Evolutionary conservation across 2,797 vertebrate species (phyloP).

Genomic region (Antrozous pallidus): DNA sequence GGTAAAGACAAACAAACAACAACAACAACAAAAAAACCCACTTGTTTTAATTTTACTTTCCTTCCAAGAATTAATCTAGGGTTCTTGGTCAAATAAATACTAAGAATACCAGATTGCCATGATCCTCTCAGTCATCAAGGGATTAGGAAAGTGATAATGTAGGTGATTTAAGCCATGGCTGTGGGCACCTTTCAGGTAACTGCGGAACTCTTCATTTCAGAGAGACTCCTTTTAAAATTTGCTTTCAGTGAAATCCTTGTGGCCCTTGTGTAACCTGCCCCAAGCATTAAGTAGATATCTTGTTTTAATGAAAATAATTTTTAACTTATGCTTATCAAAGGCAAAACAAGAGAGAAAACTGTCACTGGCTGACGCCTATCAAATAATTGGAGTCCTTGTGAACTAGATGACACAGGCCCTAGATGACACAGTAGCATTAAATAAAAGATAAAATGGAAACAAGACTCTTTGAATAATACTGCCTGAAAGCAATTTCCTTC

Average conservation of each 20-base stretch:
- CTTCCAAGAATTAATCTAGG: background rate
- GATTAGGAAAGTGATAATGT: background rate
- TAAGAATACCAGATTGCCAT: background rate
- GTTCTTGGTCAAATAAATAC: background rate
- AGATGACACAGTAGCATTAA: slow-evolving; percentile 69
- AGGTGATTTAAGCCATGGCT: background rate
- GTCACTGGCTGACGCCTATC: slow-evolving; percentile 5
- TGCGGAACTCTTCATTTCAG: slow-evolving; percentile 11
- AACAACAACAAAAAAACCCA: too few species aligned
- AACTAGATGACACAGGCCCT: background rate
- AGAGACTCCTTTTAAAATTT: background rate
- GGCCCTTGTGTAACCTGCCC: background rate
- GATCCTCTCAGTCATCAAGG: background rate
- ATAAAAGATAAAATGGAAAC: slow-evolving; percentile 81
- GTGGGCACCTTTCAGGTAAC: background rate
- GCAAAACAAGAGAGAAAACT: slow-evolving; percentile 44
- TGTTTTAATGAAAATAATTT: slow-evolving; percentile 43
- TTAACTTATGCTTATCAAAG: slow-evolving; percentile 21
- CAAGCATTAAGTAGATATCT: background rate
- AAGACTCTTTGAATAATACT: slow-evolving; percentile 79
- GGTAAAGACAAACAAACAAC: too few species aligned
- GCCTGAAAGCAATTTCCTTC: slow-evolving; percentile 77
- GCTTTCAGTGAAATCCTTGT: background rate
- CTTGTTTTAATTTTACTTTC: background rate
- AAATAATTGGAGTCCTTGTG: slow-evolving; percentile 43